Conservation (phyloP, 2,888 invertebrate genomes). For the Chloroclystis v-ata region DNA sequence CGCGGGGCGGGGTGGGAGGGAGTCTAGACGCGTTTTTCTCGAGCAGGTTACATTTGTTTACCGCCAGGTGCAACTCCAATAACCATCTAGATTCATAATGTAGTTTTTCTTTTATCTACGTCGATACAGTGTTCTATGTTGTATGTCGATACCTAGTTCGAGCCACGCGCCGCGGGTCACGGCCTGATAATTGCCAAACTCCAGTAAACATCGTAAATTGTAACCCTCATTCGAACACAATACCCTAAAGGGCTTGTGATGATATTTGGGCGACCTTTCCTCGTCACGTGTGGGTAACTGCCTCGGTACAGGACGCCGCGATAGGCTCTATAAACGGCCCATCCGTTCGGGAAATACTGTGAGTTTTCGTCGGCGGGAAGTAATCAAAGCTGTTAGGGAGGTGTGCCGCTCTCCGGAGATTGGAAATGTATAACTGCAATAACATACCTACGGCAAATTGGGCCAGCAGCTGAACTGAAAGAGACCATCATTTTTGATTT, state of each 20-base stretch:
- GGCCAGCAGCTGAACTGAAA: too few species aligned
- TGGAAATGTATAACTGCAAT: too few species aligned
- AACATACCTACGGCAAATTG: too few species aligned
- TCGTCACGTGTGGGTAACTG: slow-evolving; percentile 3
- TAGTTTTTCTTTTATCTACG: too few species aligned
- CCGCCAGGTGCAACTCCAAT: background rate
- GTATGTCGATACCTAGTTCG: too few species aligned
- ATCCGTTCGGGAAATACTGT: background rate
- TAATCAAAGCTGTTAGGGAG: too few species aligned
- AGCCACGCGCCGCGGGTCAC: too few species aligned
- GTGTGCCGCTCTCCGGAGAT: background rate
- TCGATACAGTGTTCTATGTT: too few species aligned
- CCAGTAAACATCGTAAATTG: slow-evolving; percentile 7
- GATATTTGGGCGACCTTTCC: slow-evolving; percentile 14
- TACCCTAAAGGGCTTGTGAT: slow-evolving; percentile 13
- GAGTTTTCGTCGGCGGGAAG: background rate
- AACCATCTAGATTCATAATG: too few species aligned
- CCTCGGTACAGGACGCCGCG: slow-evolving; percentile 1
- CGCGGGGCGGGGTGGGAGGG: too few species aligned
- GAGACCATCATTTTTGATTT: too few species aligned
- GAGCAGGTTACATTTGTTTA: background rate
- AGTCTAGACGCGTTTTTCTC: slow-evolving; percentile 13
- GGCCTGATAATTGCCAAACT: slow-evolving; percentile 5
- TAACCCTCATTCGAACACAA: slow-evolving; percentile 9
- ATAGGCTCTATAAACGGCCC: background rate